phyloP scores from a whole-genome alignment of 2,888 invertebrate genomes.

The Onthophagus sagittarius region DNA sequence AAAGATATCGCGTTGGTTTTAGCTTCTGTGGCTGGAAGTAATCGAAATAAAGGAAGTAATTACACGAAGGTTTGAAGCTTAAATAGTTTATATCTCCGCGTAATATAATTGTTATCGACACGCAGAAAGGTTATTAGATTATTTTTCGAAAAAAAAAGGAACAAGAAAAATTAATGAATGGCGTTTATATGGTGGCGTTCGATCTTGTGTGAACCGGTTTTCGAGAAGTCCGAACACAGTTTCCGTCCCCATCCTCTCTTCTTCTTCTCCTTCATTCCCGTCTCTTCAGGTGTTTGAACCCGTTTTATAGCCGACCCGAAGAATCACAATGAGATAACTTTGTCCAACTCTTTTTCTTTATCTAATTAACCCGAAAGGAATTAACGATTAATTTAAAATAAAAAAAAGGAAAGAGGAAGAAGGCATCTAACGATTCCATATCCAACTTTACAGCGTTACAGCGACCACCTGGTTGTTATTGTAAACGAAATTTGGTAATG shows the following conservation, averaged over 20 bases:
- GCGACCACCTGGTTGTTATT: too few species aligned
- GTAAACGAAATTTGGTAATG: too few species aligned
- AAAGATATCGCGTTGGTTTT: too few species aligned
- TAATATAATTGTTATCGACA: constrained; percentile 4
- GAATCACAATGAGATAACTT: constrained; percentile 6
- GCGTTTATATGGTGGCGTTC: constrained; percentile 3
- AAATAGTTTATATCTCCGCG: too few species aligned
- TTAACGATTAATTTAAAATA: neutral
- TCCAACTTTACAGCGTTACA: too few species aligned
- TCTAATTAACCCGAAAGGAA: neutral
- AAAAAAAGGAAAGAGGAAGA: neutral
- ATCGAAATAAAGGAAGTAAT: too few species aligned
- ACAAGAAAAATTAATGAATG: constrained; percentile 10
- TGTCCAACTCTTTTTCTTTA: neutral
- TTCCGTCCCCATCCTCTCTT: neutral
- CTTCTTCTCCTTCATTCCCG: neutral
- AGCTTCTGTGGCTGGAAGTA: too few species aligned
- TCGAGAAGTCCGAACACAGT: neutral
- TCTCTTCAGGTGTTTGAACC: constrained; percentile 7
- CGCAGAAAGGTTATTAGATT: neutral
- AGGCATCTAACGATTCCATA: neutral
- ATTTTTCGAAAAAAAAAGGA: neutral
- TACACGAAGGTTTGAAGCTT: too few species aligned
- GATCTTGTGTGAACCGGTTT: constrained; percentile 5
- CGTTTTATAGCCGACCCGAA: constrained; percentile 5